phyloP scores from a whole-genome alignment of 2,888 invertebrate genomes.

The Ectobius pallidus region DNA sequence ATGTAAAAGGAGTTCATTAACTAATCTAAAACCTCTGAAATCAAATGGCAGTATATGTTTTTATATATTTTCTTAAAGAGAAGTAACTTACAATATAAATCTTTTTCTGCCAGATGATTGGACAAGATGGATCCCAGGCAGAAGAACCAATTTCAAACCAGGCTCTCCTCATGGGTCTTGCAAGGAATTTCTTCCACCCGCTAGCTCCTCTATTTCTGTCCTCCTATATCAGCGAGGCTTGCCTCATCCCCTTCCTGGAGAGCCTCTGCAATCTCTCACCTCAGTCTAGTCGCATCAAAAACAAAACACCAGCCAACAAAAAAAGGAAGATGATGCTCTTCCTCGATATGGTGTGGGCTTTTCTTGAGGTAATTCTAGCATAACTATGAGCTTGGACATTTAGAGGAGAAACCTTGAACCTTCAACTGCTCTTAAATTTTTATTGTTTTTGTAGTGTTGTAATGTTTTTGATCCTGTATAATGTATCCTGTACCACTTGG shows the following conservation, averaged over 20 bases:
- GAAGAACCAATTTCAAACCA: slow-evolving; percentile 48
- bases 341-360: slow-evolving; percentile 70
- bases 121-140: slow-evolving; percentile 22
- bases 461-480: no score
- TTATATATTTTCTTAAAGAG: no score
- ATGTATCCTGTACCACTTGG: no score
- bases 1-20: no score
- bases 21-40: no score
- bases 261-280: slow-evolving; percentile 45
- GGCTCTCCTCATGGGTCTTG: slow-evolving; percentile 51
- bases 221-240: slow-evolving; percentile 72
- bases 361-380: slow-evolving; percentile 60
- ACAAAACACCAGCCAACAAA: slow-evolving; percentile 42
- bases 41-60: no score
- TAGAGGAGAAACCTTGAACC: no score
- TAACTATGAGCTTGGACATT: no score
- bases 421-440: no score
- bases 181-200: slow-evolving; percentile 60
- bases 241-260: slow-evolving; percentile 64
- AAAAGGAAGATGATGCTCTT: slow-evolving; percentile 49
- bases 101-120: slow-evolving; percentile 9
- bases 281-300: slow-evolving; percentile 2
- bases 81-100: no score
- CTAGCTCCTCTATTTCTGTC: slow-evolving; percentile 66
- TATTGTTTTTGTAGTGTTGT: no score